Percentiles rank a stretch among this genome's conserved stretches.
phyloP scores from a whole-genome alignment of 2,888 invertebrate genomes.

The Lottia gigantea region DNA sequence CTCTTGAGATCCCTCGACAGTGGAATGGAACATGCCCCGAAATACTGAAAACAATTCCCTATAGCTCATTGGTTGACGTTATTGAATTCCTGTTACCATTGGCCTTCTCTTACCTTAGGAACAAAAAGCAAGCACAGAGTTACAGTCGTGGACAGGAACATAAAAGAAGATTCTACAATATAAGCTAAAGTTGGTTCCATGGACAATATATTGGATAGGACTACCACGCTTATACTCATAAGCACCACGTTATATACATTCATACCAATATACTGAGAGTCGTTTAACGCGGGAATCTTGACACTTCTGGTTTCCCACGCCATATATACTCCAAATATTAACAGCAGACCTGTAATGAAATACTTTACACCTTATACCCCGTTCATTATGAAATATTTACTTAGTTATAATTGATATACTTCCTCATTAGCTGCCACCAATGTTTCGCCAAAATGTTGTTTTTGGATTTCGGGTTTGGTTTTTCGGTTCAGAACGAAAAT shows the following conservation, averaged over 20 bases:
- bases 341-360: conserved; percentile 75
- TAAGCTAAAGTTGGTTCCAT: conserved; percentile 71
- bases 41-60: too few species aligned
- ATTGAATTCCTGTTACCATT: too few species aligned
- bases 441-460: too few species aligned
- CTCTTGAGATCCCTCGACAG: too few species aligned
- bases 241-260: conserved; percentile 93
- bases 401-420: too few species aligned
- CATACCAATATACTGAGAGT: conserved; percentile 91
- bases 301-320: conserved; percentile 89
- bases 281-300: conserved; percentile 90
- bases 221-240: conserved; percentile 86
- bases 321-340: conserved; percentile 93
- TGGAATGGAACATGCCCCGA: too few species aligned
- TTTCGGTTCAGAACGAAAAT: too few species aligned
- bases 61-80: too few species aligned
- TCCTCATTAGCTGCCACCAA: too few species aligned
- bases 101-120: conserved; percentile 75
- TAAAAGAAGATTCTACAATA: conserved; percentile 80
- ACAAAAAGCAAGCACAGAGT: conserved; percentile 87
- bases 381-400: too few species aligned
- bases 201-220: conserved; percentile 87
- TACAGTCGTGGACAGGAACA: conserved; percentile 86
- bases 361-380: too few species aligned
- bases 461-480: too few species aligned